Conservation (phyloP, 2,888 invertebrate species). For the Rhamphomyia laevipes region DNA sequence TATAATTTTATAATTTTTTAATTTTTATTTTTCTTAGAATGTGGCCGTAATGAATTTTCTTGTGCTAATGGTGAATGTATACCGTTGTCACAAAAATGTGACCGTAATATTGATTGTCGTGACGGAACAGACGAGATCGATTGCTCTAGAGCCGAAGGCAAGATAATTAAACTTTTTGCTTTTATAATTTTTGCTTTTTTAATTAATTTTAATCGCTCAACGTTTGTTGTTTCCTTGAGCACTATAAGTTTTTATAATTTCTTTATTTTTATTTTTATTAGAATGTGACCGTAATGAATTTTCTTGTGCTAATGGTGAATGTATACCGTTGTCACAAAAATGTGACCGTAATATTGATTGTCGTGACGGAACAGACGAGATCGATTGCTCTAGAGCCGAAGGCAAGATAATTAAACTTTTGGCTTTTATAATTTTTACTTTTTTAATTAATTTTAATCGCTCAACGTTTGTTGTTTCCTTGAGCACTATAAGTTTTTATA, state of each 20-base stretch:
- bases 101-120: constrained; percentile 36
- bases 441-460: too few species aligned
- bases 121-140: constrained; percentile 42
- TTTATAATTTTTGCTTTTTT: background rate
- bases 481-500: background rate
- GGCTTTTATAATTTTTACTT: too few species aligned
- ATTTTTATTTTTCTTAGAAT: background rate
- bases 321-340: constrained; percentile 5
- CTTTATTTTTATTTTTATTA: background rate
- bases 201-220: background rate
- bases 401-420: too few species aligned
- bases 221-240: background rate
- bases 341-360: constrained; percentile 36
- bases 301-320: constrained; percentile 8
- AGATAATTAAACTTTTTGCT: background rate
- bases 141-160: constrained; percentile 23
- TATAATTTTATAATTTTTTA: background rate
- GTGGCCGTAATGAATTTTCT: constrained; percentile 5
- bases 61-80: constrained; percentile 11
- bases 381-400: constrained; percentile 25
- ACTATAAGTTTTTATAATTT: background rate
- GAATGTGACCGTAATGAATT: constrained; percentile 6
- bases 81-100: constrained; percentile 5
- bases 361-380: constrained; percentile 41
- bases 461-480: background rate